Conservation (phyloP, 2,888 invertebrate genomes). For the Acleris holmiana region DNA sequence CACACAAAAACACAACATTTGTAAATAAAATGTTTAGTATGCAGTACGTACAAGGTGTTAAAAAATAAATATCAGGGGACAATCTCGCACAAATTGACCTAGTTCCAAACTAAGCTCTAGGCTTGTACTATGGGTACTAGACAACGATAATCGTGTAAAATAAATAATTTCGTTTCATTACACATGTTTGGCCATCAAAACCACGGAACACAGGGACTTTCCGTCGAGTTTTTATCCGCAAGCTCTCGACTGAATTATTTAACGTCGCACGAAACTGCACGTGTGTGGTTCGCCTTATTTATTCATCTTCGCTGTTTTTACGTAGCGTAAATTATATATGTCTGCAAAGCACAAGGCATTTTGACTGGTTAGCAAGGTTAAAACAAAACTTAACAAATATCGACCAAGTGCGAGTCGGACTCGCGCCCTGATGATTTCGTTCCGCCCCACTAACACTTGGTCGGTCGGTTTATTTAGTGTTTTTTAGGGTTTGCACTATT, state of each 20-base stretch:
- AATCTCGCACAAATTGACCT: no score
- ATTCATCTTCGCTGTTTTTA: constrained; percentile 30
- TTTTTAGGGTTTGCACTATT: no score
- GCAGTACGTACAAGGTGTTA: no score
- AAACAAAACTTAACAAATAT: not conserved
- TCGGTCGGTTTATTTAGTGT: no score
- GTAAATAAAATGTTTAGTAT: no score
- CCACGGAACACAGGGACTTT: not conserved
- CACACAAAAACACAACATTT: no score
- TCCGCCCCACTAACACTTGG: no score
- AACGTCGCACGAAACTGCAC: constrained; percentile 17
- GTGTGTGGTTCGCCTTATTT: constrained; percentile 25
- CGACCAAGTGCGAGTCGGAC: not conserved
- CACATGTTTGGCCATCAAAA: not conserved
- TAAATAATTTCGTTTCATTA: not conserved
- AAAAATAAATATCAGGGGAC: no score
- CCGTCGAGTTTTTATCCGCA: constrained; percentile 8
- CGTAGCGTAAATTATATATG: constrained; percentile 2
- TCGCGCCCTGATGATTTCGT: no score
- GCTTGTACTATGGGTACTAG: no score
- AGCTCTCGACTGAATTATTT: constrained; percentile 21
- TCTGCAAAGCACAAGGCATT: not conserved
- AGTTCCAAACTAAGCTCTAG: no score
- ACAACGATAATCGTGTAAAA: no score
- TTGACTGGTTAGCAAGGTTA: not conserved